These are phyloP conservation scores for Spatulosminthurus flaviceps DNA, from an alignment of 2,888 invertebrate species.

Conservation along the genomic window DNA sequence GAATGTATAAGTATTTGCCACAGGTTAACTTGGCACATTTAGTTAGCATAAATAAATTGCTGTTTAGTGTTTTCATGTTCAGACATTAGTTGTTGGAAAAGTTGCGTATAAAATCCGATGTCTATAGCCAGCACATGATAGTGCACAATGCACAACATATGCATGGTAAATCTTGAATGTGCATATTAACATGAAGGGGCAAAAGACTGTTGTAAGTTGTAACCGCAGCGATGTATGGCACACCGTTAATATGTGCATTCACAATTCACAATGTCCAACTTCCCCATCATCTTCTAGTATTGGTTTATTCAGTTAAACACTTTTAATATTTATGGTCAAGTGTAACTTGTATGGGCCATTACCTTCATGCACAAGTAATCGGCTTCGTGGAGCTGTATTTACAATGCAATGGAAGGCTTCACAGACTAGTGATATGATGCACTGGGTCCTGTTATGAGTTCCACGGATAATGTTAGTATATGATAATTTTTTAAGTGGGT, in stretches of 20 bases:
- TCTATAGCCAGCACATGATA: no score
- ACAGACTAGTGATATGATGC: constrained; percentile 26
- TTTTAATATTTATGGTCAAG: constrained; percentile 24
- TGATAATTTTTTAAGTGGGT: constrained; percentile 40
- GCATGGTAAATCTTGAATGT: no score
- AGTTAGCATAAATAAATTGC: constrained; percentile 30
- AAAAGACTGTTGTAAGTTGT: not conserved
- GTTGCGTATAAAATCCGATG: no score
- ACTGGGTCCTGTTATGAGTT: constrained; percentile 36
- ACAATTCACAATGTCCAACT: constrained; percentile 29
- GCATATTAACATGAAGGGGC: no score
- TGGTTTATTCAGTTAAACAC: constrained; percentile 23
- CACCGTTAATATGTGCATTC: constrained; percentile 6
- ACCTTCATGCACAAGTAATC: constrained; percentile 9
- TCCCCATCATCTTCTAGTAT: constrained; percentile 19
- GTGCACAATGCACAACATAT: no score
- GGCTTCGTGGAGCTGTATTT: not conserved
- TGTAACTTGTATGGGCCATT: constrained; percentile 4
- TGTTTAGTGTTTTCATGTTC: constrained; percentile 2
- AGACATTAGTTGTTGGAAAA: not conserved
- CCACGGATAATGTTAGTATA: constrained; percentile 26
- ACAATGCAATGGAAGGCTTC: no score
- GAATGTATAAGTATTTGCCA: not conserved
- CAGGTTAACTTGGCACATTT: constrained; percentile 13
- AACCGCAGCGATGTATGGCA: not conserved